phyloP scores from a whole-genome alignment of 2,113 vertebrate species.

The Atrichornis clamosus region DNA sequence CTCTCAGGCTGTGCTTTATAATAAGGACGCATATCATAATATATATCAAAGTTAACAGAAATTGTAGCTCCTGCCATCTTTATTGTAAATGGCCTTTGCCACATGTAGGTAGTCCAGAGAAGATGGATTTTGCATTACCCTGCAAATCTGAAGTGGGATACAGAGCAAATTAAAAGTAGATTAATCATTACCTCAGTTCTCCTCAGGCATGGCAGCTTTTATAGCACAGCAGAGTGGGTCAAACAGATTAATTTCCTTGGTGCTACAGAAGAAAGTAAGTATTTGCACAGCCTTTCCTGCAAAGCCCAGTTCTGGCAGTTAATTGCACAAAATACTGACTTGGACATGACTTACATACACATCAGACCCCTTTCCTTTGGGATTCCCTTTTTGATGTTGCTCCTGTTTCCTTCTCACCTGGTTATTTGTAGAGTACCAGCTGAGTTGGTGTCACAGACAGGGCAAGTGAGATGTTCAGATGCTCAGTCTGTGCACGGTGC shows the following conservation, averaged over 20 bases:
- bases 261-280: neutral
- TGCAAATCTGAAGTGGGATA: neutral
- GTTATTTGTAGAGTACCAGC: neutral
- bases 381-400: neutral
- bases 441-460: neutral
- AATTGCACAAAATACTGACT: neutral
- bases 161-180: neutral
- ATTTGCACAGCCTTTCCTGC: neutral
- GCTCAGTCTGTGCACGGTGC: rapidly evolving
- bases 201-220: neutral
- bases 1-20: neutral
- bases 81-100: neutral
- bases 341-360: neutral
- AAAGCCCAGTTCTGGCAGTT: neutral
- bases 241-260: neutral
- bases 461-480: rapidly evolving
- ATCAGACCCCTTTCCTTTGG: neutral
- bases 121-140: neutral
- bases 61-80: neutral
- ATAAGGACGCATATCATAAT: neutral
- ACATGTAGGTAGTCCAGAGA: neutral
- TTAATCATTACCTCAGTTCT: neutral
- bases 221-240: neutral
- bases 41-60: neutral
- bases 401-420: neutral